phyloP scores from a whole-genome alignment of 2,888 invertebrate species.

The Cryptocheilus praepositus region DNA sequence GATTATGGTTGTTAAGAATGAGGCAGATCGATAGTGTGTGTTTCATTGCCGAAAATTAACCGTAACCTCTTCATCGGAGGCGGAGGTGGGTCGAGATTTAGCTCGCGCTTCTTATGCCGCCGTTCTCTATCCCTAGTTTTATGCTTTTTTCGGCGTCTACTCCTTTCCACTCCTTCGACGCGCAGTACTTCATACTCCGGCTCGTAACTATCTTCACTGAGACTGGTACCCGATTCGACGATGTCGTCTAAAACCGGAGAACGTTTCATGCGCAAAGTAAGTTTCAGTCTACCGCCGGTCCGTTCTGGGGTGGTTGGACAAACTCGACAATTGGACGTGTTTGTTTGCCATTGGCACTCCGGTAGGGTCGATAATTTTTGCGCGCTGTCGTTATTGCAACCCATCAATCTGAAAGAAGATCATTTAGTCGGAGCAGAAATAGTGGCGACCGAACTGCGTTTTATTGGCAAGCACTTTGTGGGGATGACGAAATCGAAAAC shows the following conservation, averaged over 20 bases:
- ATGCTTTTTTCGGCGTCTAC: conserved; percentile 77
- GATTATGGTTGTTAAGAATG: conserved; percentile 77
- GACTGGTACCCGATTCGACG: conserved; percentile 85
- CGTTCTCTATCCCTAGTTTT: conserved; percentile 79
- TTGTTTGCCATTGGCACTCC: conserved; percentile 59
- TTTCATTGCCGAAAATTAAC: conserved; percentile 92
- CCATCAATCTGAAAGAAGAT: conserved; percentile 48
- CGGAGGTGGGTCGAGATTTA: conserved; percentile 78
- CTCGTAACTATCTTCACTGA: conserved; percentile 81
- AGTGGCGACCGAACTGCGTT: no score
- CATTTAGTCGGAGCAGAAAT: not conserved
- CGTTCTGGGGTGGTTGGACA: conserved; percentile 78
- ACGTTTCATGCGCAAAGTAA: conserved; percentile 90
- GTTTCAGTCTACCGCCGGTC: conserved; percentile 80
- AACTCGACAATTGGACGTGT: conserved; percentile 56
- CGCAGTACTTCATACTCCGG: conserved; percentile 91
- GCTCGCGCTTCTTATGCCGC: conserved; percentile 77
- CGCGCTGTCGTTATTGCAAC: conserved; percentile 44
- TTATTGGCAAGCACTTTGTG: no score
- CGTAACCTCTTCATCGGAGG: conserved; percentile 90
- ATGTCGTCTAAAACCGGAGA: conserved; percentile 91
- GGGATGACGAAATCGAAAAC: no score
- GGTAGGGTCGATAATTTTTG: conserved; percentile 49
- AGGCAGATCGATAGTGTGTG: conserved; percentile 92
- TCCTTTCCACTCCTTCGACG: conserved; percentile 84